Percentiles rank a stretch among this genome's conserved stretches.
These are phyloP conservation scores for Onthophagus sagittarius DNA, from an alignment of 2,888 invertebrate species.

Conservation along the genomic window DNA sequence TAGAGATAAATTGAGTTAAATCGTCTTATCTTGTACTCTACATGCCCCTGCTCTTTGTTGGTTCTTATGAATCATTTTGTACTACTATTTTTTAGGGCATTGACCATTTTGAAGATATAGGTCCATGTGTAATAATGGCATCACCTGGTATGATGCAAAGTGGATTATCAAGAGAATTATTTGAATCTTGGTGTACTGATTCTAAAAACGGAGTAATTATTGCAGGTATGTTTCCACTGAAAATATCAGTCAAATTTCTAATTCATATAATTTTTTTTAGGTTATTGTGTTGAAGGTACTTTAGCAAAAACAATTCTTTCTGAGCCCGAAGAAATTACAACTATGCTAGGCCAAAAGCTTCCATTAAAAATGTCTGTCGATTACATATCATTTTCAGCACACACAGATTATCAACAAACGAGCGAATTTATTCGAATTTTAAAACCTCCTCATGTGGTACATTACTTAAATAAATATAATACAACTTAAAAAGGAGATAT, in stretches of 20 bases:
- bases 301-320: conserved; percentile 90
- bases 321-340: conserved; percentile 95
- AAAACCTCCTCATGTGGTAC: conserved; percentile 91
- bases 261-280: conserved; percentile 41
- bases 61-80: too few species aligned
- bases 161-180: conserved; percentile 92
- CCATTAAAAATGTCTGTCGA: conserved; percentile 97
- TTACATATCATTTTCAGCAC: conserved; percentile 99
- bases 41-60: too few species aligned
- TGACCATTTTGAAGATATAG: conserved; percentile 99
- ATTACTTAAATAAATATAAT: neutral
- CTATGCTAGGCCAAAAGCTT: conserved; percentile 93
- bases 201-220: conserved; percentile 97
- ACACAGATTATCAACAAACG: conserved; percentile 97
- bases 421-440: conserved; percentile 93
- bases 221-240: conserved; percentile 60
- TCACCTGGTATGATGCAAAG: conserved; percentile 99
- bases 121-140: conserved; percentile 99
- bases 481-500: conserved; percentile 3
- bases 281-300: conserved; percentile 87
- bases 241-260: neutral
- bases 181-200: conserved; percentile 99
- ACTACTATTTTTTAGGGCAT: conserved; percentile 68
- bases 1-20: too few species aligned
- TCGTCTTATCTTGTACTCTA: too few species aligned